Evolutionary conservation across 2,888 invertebrate species (phyloP).

Genomic region (Drosophila meridiana): DNA sequence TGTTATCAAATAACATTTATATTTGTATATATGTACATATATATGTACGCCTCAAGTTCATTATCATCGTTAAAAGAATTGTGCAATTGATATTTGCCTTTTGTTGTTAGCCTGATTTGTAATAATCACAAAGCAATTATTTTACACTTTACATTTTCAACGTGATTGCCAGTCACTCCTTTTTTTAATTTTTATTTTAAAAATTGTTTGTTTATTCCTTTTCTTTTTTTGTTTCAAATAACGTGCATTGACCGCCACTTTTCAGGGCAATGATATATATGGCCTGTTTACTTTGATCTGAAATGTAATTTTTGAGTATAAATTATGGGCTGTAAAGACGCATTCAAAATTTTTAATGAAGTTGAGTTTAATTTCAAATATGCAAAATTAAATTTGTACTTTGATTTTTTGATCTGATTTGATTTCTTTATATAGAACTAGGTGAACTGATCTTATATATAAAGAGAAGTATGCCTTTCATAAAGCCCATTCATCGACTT

Average conservation of each 20-base stretch:
- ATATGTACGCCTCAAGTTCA: conserved; percentile 68
- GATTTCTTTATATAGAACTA: background rate
- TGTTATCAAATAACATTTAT: conserved; percentile 70
- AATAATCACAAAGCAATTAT: conserved; percentile 41
- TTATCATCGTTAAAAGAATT: conserved; percentile 73
- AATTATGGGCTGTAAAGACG: conserved; percentile 27
- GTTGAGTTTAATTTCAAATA: background rate
- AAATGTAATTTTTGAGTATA: conserved; percentile 42
- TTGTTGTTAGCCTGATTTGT: conserved; percentile 42
- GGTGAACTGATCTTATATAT: background rate
- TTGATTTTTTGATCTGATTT: background rate
- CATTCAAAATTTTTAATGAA: conserved; percentile 18
- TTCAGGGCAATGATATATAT: conserved; percentile 60
- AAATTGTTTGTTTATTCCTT: conserved; percentile 16
- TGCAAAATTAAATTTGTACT: background rate
- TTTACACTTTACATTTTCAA: conserved; percentile 50
- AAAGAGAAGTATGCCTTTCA: background rate
- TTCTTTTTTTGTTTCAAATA: conserved; percentile 29
- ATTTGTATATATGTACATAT: conserved; percentile 65
- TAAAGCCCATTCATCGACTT: background rate
- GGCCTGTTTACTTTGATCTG: conserved; percentile 32
- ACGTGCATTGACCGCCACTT: conserved; percentile 66
- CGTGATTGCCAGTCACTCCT: conserved; percentile 61
- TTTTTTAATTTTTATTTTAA: conserved; percentile 2
- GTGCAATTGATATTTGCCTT: conserved; percentile 51